Base-by-base conservation (phyloP, 2,888 invertebrate genomes). In the Meghimatium bilineatum region DNA sequence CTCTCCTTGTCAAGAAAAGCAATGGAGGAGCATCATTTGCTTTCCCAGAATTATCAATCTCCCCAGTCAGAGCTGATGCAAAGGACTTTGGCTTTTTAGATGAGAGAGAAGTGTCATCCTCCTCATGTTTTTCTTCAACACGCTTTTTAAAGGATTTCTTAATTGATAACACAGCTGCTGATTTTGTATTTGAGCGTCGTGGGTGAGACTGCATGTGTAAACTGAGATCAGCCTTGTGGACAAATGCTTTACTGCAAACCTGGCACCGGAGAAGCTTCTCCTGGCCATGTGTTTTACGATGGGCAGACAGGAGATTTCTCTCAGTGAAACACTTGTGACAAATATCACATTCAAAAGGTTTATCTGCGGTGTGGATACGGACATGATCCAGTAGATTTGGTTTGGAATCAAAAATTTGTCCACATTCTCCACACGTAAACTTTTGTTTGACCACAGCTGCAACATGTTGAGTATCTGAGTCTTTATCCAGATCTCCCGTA, bases 311-410 rank as follows among this genome's bases (percentile, higher is more conserved):
- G 0, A 75, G 23, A 67, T 72, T 80, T 80, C 84, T 79, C 44
- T 84, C 84, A 32, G 63, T 80, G 67, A 84, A 84, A 77, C 79
- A 84, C 56, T 84, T 84, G 67, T 84, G 84, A 38, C 84, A 84
- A 38, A 84, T 80, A 66, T 84, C 80, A 84, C 84, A 84, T 32
- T 84, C 84, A 80, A 84, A 84, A 29, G 84, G 84, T 60, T 84
- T 84, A 23, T 84, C 84, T 34, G 79, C 80, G n/a, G 84, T 80
- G 60, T 84, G 84, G 36, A 56, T 75, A 36, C 84, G 72, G 17
- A 84, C 84, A 84, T 84, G 84, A 34, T 84, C 84, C 66, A 84
- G 69, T 12, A 84, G 60, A 67, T 23, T n/a, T 23, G 75, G 79
- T 56, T 84, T 84, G 20, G 84, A 84, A 23, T 36, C 63, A 52